Percentiles rank a stretch among this genome's conserved stretches.
Evolutionary conservation across 1,140 invertebrate genomes (phyloP).

Genomic region (Drosophila triauraria): DNA sequence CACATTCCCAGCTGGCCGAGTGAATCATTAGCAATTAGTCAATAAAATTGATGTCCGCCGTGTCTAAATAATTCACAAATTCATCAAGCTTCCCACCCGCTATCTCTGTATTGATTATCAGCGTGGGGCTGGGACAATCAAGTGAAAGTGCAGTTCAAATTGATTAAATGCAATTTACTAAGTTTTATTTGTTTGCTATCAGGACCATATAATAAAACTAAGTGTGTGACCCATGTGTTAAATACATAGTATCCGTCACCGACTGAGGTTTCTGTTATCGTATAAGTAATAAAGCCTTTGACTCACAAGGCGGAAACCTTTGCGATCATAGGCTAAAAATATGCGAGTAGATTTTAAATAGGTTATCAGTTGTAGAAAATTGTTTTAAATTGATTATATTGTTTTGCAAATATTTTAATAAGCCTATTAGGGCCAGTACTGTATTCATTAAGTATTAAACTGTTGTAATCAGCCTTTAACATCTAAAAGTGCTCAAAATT

Average conservation of each 20-base stretch:
- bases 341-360: constrained; percentile 1
- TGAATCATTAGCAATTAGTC: constrained; percentile 64
- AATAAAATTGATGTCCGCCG: constrained; percentile 1
- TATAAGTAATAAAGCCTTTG: constrained; percentile 19
- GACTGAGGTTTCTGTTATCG: constrained; percentile 28
- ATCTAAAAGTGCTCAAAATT: background rate
- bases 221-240: constrained; percentile 5
- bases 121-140: background rate
- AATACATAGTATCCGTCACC: constrained; percentile 1
- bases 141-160: constrained; percentile 1
- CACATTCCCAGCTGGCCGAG: constrained; percentile 46
- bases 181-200: constrained; percentile 19
- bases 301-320: constrained; percentile 10
- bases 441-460: background rate
- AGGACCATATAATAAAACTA: background rate
- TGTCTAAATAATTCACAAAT: constrained; percentile 11
- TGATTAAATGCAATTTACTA: constrained; percentile 22
- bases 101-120: constrained; percentile 14
- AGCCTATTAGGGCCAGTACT: background rate
- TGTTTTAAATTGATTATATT: constrained; percentile 2
- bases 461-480: too few species aligned
- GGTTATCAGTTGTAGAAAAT: constrained; percentile 14
- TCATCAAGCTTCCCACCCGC: constrained; percentile 8
- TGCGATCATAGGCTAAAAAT: constrained; percentile 12
- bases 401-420: background rate